Evolutionary conservation across 2,113 vertebrate genomes (phyloP).

Genomic region (Nettapus auritus): DNA sequence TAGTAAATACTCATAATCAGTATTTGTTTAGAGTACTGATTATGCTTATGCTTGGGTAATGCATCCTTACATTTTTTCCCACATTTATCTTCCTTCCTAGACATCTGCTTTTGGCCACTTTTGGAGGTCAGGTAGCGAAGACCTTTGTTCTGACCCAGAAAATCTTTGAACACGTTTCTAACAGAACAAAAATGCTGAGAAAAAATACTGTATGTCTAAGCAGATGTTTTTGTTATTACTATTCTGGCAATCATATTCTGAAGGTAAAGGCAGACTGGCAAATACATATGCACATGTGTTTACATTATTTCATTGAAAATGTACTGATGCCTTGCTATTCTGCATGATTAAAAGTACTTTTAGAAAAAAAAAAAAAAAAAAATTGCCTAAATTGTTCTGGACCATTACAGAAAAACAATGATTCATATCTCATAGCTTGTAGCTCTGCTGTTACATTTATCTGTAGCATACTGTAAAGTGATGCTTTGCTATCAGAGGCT

Average conservation of each 20-base stretch:
- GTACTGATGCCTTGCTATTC: not conserved
- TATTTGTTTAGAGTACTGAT: not conserved
- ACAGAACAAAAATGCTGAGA: not conserved
- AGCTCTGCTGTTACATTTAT: not conserved
- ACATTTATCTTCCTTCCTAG: not conserved
- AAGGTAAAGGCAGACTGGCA: not conserved
- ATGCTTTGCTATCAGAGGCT: not conserved
- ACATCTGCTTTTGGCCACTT: not conserved
- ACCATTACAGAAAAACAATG: not conserved
- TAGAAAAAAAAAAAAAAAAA: not conserved
- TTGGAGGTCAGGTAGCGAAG: not conserved
- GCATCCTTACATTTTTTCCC: not conserved
- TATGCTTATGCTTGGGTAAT: not conserved
- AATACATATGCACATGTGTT: not conserved
- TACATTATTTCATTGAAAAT: not conserved
- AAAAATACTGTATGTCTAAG: no score
- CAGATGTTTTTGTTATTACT: not conserved
- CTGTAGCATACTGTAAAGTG: not conserved
- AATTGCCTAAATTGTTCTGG: not conserved
- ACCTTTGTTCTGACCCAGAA: not conserved
- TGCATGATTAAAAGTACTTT: not conserved
- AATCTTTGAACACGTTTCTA: not conserved
- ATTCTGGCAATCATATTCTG: not conserved
- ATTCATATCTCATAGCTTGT: constrained; percentile 6
- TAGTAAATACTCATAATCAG: not conserved